Evolutionary conservation across 2,797 vertebrate genomes (phyloP), one percentile per base, ranked within the genome.

Genomic region (Pseudomugil gertrudae): DNA sequence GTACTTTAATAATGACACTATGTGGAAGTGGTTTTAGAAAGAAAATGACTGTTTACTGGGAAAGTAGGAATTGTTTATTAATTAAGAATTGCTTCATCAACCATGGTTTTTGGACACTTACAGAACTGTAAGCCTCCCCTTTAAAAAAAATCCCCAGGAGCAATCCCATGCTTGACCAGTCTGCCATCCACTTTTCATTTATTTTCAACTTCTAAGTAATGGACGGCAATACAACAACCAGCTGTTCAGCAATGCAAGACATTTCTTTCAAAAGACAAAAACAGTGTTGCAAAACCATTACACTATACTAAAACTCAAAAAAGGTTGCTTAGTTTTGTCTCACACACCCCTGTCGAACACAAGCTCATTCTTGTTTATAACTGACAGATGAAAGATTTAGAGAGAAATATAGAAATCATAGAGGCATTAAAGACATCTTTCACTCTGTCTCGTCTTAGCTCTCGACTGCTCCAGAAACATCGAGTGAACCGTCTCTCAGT

Each of bases 371-470:
- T 36, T 64, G 64, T 63, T 66, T 52, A 43, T 48, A 74, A 74
- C 30, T 77, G 78, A 80, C 79, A 74, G 68, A 55, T 26, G 58
- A 33, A 15, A 58, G 57, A 78, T 63, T 76, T 63, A 38, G 19
- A 72, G 52, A 63, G 52, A 52, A 65, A 53, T 66, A 65, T 57
- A 81, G 72, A 86, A 84, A 86, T 68, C 47, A 74, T 60, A 80
- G 79, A 67, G 43, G 63, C 45, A 60, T 69, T 71, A 69, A 35
- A 74, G 29, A 80, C 58, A 69, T 70, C 57, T 66, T 68, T 57
- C 61, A 70, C 76, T 69, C 54, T 1, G 48, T 81, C 63, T 70
- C 74, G 50, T 76, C 69, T 69, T 57, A 11, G 60, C 57, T 71
- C 66, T 63, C 64, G 73, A 24, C 70, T 52, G 53, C 60, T 74